Percentiles rank a stretch among this genome's conserved stretches.
Conservation (phyloP, 2,888 invertebrate genomes). For the Alcis repandata region DNA sequence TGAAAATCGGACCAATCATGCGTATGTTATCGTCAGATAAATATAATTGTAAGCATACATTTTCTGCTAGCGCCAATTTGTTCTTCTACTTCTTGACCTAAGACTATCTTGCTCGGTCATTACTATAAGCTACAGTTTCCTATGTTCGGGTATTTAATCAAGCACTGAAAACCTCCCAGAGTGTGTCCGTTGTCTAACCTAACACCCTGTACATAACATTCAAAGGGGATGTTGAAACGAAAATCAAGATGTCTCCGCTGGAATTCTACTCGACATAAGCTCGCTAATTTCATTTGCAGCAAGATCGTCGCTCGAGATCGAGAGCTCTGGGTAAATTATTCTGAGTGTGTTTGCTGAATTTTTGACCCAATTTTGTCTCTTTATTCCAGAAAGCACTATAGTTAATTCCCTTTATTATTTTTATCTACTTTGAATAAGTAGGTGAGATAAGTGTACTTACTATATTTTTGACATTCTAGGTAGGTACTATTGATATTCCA, state of each 20-base stretch:
- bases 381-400: slow-evolving; percentile 19
- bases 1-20: too few relatives aligned
- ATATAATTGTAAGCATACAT: too few relatives aligned
- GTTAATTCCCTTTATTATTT: slow-evolving; percentile 18
- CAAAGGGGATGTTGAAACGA: slow-evolving; percentile 45
- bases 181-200: slow-evolving; percentile 20
- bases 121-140: too few relatives aligned
- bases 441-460: too few relatives aligned
- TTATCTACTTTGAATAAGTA: slow-evolving; percentile 6
- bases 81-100: too few relatives aligned
- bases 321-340: slow-evolving; percentile 38
- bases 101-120: too few relatives aligned
- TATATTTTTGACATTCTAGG: too few relatives aligned
- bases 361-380: slow-evolving; percentile 27
- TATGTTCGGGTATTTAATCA: too few relatives aligned
- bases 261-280: slow-evolving; percentile 35
- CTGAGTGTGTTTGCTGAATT: slow-evolving; percentile 33
- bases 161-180: neutral
- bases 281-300: slow-evolving; percentile 47
- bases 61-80: too few relatives aligned
- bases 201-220: slow-evolving; percentile 29
- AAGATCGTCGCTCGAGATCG: slow-evolving; percentile 35
- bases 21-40: too few relatives aligned
- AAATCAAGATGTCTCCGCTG: slow-evolving; percentile 38
- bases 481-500: too few relatives aligned